Evolutionary conservation across 1,140 invertebrate species (phyloP), one percentile per base, ranked within the genome.

Genomic region (Drosophila azteca): DNA sequence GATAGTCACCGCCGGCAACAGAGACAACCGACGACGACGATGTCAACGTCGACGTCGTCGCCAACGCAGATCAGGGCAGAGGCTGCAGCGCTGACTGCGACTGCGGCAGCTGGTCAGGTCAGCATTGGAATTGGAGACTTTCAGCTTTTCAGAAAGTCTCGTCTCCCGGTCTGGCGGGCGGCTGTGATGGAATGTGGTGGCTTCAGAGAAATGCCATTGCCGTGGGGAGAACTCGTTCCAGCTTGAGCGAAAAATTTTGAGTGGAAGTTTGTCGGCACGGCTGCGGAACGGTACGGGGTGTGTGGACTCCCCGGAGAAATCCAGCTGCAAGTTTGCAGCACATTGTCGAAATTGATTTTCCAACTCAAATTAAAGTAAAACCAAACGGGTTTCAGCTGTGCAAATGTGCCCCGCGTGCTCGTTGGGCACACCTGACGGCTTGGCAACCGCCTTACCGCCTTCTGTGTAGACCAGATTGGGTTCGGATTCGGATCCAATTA

Each of bases 51-150:
- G 13, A 24, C 54, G 15, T 13, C 7, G 41, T 39, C 69, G 48
- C 20, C 17, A 39, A 1, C 35, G 35, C 35, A 39, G 49, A 53
- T 48, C n/a, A 44, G 35, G 46, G 43, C 72, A 39, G 62, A 72
- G 55, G 54, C 71, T 22, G 69, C 72, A 53, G 22, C 75, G 31
- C 1, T 26, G 53, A 48, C 50, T 7, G n/a, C 39, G n/a, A 26
- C 67, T 7, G 44, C 41, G 26, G 44, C 45, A 60, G 57, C 67
- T 51, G 77, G 80, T 79, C 77, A 70, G 77, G 80, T 79, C 77
- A 70, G 65, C 75, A 45, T 82, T 87, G 82, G 82, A 87, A 45
- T 82, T 87, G 82, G 82, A 87, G 82, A 87, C 82, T 87, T 85
- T 76, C 66, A 55, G 57, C 35, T 44, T 20, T 20, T 49, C 53